A percentile compares a stretch with the other conserved stretches of the same genome.
Evolutionary conservation across 2,113 vertebrate genomes (phyloP).

Genomic region (Hypocryptadius cinnamomeus): DNA sequence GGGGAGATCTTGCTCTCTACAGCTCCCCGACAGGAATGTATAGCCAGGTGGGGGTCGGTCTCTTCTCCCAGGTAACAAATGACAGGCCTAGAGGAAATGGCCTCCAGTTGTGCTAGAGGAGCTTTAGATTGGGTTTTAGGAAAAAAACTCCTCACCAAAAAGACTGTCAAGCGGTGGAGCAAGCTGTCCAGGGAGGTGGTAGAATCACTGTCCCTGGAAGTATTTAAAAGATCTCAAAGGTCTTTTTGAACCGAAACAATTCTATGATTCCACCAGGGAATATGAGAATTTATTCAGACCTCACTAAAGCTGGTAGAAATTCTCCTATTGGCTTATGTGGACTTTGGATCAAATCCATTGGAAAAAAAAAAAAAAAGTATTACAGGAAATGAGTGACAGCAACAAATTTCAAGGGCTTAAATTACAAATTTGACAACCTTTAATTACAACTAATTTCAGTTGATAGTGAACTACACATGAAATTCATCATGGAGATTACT

Average conservation of each 20-base stretch:
- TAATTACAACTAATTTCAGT: conserved; percentile 18
- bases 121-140: neutral
- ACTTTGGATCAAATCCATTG: neutral
- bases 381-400: neutral
- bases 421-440: conserved; percentile 32
- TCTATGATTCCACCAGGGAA: neutral
- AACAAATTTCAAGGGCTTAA: conserved; percentile 7
- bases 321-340: neutral
- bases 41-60: fast-evolving
- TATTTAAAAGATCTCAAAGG: neutral
- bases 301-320: neutral
- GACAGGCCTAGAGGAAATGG: neutral
- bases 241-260: neutral
- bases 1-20: neutral
- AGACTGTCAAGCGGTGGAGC: neutral
- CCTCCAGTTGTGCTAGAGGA: neutral
- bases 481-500: conserved; percentile 44
- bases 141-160: neutral
- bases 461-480: conserved; percentile 1
- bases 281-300: neutral
- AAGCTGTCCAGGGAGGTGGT: neutral
- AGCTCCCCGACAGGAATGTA: neutral
- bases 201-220: neutral
- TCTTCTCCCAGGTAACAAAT: neutral
- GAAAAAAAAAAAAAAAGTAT: neutral